These are phyloP conservation scores for Caradrina clavipalpis DNA, from an alignment of 2,888 invertebrate genomes.

Conservation along the genomic window DNA sequence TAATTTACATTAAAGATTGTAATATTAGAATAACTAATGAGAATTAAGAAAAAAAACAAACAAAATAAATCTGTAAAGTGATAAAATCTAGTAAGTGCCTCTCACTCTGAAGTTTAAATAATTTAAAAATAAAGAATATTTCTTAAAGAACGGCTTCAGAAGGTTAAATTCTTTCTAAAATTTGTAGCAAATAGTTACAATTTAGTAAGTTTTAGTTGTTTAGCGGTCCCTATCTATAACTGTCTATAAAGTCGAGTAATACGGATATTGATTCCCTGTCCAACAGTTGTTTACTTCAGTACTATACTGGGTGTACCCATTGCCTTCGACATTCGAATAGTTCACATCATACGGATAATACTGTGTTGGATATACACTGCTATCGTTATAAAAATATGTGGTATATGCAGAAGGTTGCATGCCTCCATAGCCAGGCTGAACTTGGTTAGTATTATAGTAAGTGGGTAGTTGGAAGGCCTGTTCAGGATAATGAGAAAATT, in stretches of 20 bases:
- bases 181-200: not conserved
- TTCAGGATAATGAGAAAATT: constrained; percentile 21
- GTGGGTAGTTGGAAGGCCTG: constrained; percentile 49
- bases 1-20: too few relatives aligned
- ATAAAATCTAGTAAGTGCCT: not conserved
- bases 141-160: not conserved
- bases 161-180: not conserved
- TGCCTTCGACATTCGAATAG: constrained; percentile 36
- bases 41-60: too few relatives aligned
- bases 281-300: constrained; percentile 40
- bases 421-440: constrained; percentile 6
- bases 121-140: not conserved
- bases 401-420: constrained; percentile 10
- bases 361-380: constrained; percentile 70
- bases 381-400: constrained; percentile 59
- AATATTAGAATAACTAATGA: too few relatives aligned
- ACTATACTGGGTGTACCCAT: constrained; percentile 44
- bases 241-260: constrained; percentile 33
- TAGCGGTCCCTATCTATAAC: not conserved
- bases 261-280: constrained; percentile 31
- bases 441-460: constrained; percentile 26
- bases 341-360: constrained; percentile 69
- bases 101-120: not conserved
- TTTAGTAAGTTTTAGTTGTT: constrained; percentile 5
- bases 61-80: too few relatives aligned